Percentiles rank a stretch among this genome's conserved stretches.
phyloP scores from a whole-genome alignment of 1,140 invertebrate species.

The Ceratina calcarata region DNA sequence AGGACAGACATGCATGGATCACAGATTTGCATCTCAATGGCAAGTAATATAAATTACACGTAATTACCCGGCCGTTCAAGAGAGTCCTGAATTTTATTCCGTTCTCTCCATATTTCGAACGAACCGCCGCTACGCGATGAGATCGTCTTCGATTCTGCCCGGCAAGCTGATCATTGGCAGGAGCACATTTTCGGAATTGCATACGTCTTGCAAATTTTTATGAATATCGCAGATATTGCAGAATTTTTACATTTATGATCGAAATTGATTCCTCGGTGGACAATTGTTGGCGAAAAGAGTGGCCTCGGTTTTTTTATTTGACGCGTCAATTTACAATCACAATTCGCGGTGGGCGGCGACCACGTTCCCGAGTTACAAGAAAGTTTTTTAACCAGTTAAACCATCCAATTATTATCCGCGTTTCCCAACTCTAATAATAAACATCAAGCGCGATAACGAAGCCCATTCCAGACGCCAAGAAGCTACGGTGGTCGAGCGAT shows the following conservation, averaged over 20 bases:
- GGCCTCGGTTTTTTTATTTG: background rate
- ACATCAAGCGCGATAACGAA: conserved; percentile 68
- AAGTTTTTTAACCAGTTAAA: conserved; percentile 34
- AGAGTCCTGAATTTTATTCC: conserved; percentile 75
- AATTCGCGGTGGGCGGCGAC: conserved; percentile 9
- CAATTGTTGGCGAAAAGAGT: background rate
- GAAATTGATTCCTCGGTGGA: background rate
- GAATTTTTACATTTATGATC: too few species aligned
- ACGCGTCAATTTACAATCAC: conserved; percentile 30
- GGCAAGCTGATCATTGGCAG: background rate
- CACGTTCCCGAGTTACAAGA: conserved; percentile 4
- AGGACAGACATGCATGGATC: conserved; percentile 67
- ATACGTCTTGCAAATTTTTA: too few species aligned
- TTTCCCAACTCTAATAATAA: conserved; percentile 64
- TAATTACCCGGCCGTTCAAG: conserved; percentile 77
- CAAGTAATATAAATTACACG: conserved; percentile 81
- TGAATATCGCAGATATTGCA: too few species aligned
- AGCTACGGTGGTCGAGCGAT: conserved; percentile 12
- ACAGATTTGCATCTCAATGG: conserved; percentile 79
- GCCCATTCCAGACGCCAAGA: conserved; percentile 43
- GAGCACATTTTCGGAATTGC: too few species aligned
- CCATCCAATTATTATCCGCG: conserved; percentile 50
- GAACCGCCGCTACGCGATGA: background rate
- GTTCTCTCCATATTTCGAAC: conserved; percentile 65
- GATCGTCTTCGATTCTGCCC: conserved; percentile 2